These are phyloP conservation scores for Sternarchorhynchus goeldii DNA, from an alignment of 2,797 vertebrate genomes.

Conservation along the genomic window DNA sequence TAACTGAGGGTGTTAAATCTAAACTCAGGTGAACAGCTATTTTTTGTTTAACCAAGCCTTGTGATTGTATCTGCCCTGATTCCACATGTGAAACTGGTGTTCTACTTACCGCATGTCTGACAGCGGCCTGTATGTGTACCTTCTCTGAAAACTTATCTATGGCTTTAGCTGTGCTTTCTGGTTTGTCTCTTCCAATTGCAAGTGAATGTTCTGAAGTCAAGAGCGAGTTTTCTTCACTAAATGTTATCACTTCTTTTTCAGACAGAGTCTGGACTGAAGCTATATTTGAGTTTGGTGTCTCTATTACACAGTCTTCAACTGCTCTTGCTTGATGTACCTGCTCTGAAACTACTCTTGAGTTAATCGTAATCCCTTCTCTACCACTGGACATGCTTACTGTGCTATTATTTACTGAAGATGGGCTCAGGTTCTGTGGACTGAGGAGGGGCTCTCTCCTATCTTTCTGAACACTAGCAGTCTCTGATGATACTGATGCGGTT, in stretches of 20 bases:
- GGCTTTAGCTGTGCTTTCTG: constrained; percentile 14
- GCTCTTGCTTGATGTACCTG: constrained; percentile 8
- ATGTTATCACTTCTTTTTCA: background rate
- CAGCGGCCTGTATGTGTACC: background rate
- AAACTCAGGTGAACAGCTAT: constrained; percentile 7
- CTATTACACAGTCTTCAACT: background rate
- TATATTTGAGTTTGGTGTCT: constrained; percentile 3
- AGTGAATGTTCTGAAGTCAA: background rate
- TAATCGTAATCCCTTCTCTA: constrained; percentile 1
- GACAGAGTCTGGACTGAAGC: constrained; percentile 4
- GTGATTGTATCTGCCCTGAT: background rate
- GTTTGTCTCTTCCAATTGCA: constrained; percentile 16
- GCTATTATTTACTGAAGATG: constrained; percentile 5
- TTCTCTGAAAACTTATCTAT: constrained; percentile 17
- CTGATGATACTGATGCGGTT: constrained; percentile 39
- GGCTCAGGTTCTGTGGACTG: constrained; percentile 25
- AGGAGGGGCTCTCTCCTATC: constrained; percentile 45
- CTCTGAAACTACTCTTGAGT: constrained; percentile 16
- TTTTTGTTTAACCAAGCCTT: constrained; percentile 1
- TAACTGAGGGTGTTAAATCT: background rate
- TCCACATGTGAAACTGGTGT: background rate
- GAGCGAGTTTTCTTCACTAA: constrained; percentile 1
- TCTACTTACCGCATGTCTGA: background rate
- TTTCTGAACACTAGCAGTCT: constrained; percentile 49
- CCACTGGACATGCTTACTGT: constrained; percentile 21